Base-by-base conservation (phyloP, 2,888 invertebrate species). In the Eupithecia exiguata region DNA sequence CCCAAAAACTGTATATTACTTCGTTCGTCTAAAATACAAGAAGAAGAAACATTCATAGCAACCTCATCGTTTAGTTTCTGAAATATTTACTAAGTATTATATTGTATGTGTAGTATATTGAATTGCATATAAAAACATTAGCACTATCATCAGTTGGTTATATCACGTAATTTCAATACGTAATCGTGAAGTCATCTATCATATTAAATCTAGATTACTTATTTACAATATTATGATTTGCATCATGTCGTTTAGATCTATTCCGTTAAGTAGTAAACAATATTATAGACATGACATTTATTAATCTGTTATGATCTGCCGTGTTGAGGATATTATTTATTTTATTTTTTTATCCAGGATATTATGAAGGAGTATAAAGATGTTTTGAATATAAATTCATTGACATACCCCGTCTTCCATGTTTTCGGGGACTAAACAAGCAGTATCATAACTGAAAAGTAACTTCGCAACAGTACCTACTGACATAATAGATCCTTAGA, bases 181-280 rank as follows among this genome's bases (percentile, higher is more conserved):
- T 58, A 58, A 58, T 58, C 25, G 58, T 58, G 21, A 58, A 58
- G 58, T 62, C 30, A 35, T 62, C 62, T 35, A 62, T 62, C 62
- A 62, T 62, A 18, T 35, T 16, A 30, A 9, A 35, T 35, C 35
- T 35, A 30, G 16, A 30, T 35, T 62, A 30, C 61, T 16, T 30
- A 30, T 61, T 30, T 30, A 62, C 16, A 62, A 58, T 25, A 58
- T 62, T 62, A 18, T 35, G 35, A 62, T 62, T 62, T 35, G 62
- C 62, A 35, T 62, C 62, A 62, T 35, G 3, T 16, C 35, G 21
- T 62, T 30, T 35, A 25, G 14, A 25, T 58, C 25, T n/a, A 58
- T 58, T 21, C 25, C 58, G 58, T 14, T 9, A 12, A 53, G 14
- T 58, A 25, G 5, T 58, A 25, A 58, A 58, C 58, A 25, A 9